phyloP scores from a whole-genome alignment of 2,113 vertebrate genomes.

The Ceratotherium simum region DNA sequence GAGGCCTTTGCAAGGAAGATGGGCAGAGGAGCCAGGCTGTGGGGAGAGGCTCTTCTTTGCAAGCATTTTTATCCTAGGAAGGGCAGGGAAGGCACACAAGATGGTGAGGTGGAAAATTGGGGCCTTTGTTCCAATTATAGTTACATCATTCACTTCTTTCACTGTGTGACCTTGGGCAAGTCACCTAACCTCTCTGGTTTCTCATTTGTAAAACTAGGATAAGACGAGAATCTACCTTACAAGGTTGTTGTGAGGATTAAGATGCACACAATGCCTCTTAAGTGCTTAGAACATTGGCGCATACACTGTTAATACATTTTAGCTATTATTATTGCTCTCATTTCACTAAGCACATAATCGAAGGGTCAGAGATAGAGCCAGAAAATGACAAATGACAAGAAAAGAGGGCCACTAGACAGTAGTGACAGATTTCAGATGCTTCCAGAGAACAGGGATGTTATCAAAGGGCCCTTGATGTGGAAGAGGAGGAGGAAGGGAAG shows the following conservation, averaged over 20 bases:
- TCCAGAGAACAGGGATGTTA: neutral
- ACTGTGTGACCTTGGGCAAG: neutral
- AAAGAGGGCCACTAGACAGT: neutral
- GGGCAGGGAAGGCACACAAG: neutral
- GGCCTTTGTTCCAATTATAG: neutral
- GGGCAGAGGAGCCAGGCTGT: neutral
- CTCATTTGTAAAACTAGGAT: constrained; percentile 3
- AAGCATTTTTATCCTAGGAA: neutral
- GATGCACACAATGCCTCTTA: neutral
- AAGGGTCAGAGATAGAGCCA: neutral
- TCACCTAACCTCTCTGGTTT: constrained; percentile 2
- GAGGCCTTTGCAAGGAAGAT: neutral
- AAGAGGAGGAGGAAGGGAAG: neutral
- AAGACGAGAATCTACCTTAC: neutral
- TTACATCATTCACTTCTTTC: neutral
- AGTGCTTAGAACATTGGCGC: neutral
- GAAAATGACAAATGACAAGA: neutral
- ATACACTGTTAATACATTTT: neutral
- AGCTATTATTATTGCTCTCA: neutral
- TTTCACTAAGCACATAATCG: neutral
- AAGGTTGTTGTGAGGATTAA: neutral
- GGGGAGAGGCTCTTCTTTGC: neutral
- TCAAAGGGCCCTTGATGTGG: neutral
- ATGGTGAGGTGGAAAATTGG: neutral
- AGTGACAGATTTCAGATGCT: neutral